Evolutionary conservation across 2,113 vertebrate genomes (phyloP), one percentile per base, ranked within the genome.

Genomic region (Podarcis cretensis): DNA sequence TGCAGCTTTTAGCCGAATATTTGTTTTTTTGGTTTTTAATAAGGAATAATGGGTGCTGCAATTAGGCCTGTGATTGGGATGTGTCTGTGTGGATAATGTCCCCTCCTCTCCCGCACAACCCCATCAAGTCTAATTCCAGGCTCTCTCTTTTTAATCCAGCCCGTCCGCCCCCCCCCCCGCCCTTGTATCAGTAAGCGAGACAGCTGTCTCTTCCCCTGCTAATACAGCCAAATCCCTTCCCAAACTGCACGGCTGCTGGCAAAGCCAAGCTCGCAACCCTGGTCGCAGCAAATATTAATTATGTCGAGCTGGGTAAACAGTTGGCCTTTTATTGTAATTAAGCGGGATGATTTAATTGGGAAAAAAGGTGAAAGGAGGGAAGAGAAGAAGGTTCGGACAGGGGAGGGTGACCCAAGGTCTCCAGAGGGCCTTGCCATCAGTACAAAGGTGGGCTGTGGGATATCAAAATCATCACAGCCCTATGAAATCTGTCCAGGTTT

Each of bases 281-380:
- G 81, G 80, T 77, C 14, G 2, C 73, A 77, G 78, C 66, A 73
- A 74, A 78, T 63, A 79, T 83, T 82, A 71, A 79, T 80, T 84
- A 69, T 81, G 63, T 57, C 74, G 32, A 90, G 40, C 63, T 32
- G 76, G 57, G 71, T 65, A 68, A 78, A 43, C 71, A 20, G 57
- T 74, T 57, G 65, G 85, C 79, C 77, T 92, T 83, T 90, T 81
- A 83, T 37, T 88, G 68, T 68, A 59, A 87, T 82, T 87, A 83
- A 90, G 88, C 40, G 71, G 84, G 43, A 90, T 69, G 59, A 83
- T 87, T 83, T 90, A 90, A 90, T 87, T 90, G 81, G 37, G 69
- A 27, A 37, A 25, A 69, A 69, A 78, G 84, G 73, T 57, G 16
- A 37, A 20, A 59, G 30, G 59, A 25, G 80, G 63, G 84, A 6